Base-by-base conservation (phyloP, 2,113 vertebrate genomes). In the Oreochromis niloticus region DNA sequence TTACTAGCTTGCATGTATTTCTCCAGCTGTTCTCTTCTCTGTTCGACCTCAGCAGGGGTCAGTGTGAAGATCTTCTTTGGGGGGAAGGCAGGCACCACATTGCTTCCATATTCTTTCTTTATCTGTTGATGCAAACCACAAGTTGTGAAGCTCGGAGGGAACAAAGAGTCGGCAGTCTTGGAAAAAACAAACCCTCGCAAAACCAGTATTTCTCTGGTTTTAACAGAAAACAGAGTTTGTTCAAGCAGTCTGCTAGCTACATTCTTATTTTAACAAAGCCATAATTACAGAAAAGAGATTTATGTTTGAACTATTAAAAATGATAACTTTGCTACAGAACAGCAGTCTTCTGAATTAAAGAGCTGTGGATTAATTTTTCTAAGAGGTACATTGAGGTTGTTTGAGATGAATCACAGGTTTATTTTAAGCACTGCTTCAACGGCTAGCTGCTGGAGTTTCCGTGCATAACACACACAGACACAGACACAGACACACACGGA, bases 1-100 rank as follows among this genome's bases (percentile, higher is more conserved):
- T 97, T 83, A 99, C 99, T 98, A 13, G 98, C 98, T 95, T 99
- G 99, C 98, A 99, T 99, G 95, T 99, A 99, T 82, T 99, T 99
- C 96, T 99, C 99, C 94, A 99, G 96, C 96, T 98, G 98, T 68
- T 99, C 99, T 88, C 99, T 95, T 22, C 99, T 97, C 93, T 99
- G 98, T 90, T 99, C 99, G 6, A 99, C 98, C 93, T 99, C 98
- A 0, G 97, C 97, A 0, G 98, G 97, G 2, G 98, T 99, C 85
- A 99, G 97, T 0, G 98, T 98, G 96, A 99, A 99, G 93, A 99
- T 98, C 96, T 99, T 99, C 97, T 99, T 99, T 8, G 98, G 99
- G 12, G 99, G 99, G 89, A 99, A 99, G 34, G 97, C 92, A 19
- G 98, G 98, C 57, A 98, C 97, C 92, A 99, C 97, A 0, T 98